These are phyloP conservation scores for Diabrotica balteata DNA, from an alignment of 2,888 invertebrate species.

Conservation along the genomic window DNA sequence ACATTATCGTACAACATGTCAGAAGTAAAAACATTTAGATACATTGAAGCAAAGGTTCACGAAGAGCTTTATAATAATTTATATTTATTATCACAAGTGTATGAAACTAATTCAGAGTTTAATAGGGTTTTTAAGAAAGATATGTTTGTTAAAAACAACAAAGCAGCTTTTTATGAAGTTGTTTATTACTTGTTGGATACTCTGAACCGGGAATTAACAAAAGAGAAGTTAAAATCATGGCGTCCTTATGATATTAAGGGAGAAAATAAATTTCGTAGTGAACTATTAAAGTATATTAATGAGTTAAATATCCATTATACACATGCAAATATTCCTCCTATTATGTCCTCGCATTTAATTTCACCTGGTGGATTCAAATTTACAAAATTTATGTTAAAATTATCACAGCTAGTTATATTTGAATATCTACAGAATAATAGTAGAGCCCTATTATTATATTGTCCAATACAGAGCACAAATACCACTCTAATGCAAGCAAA, in stretches of 20 bases:
- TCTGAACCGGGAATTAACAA: conserved; percentile 50
- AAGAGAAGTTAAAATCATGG: conserved; percentile 51
- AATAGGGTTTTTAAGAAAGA: conserved; percentile 50
- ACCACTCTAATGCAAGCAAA: conserved; percentile 30
- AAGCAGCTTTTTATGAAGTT: conserved; percentile 53
- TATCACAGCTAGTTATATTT: conserved; percentile 52
- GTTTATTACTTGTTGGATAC: conserved; percentile 52
- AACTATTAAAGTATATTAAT: conserved; percentile 51
- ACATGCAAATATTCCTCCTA: conserved; percentile 50
- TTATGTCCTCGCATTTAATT: conserved; percentile 55
- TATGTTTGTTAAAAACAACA: conserved; percentile 58
- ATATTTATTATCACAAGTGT: conserved; percentile 45
- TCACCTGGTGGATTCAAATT: conserved; percentile 55
- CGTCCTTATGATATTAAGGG: conserved; percentile 49
- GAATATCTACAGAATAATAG: conserved; percentile 45
- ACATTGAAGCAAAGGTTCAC: conserved; percentile 47
- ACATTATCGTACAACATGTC: neutral
- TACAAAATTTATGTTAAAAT: conserved; percentile 53
- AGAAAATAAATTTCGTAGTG: conserved; percentile 53
- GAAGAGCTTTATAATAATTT: conserved; percentile 52
- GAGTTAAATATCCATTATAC: conserved; percentile 50
- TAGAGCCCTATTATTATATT: conserved; percentile 24
- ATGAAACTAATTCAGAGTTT: conserved; percentile 51
- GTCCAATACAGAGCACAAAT: conserved; percentile 34
- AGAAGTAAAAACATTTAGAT: conserved; percentile 31